phyloP scores from a whole-genome alignment of 2,113 vertebrate genomes.

The Erpornis zantholeuca region DNA sequence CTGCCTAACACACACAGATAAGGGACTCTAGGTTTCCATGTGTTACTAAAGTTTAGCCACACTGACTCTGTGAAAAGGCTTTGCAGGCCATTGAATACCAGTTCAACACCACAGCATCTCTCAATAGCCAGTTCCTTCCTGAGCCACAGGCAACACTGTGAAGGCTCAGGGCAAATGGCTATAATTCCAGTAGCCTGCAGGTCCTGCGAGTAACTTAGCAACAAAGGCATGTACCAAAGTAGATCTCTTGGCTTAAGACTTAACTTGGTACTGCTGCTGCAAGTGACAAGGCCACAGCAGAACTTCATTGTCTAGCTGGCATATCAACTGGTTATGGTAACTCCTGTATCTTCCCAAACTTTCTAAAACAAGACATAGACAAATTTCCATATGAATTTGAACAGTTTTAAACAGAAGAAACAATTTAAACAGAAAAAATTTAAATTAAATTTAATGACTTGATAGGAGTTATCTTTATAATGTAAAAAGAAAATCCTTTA shows the following conservation, averaged over 20 bases:
- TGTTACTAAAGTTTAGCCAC: neutral
- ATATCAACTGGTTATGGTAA: neutral
- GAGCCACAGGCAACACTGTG: neutral
- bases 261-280: neutral
- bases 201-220: neutral
- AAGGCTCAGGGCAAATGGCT: neutral
- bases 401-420: neutral
- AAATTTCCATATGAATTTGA: neutral
- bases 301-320: neutral
- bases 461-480: neutral
- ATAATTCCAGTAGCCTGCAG: neutral
- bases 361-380: neutral
- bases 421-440: neutral
- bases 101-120: neutral
- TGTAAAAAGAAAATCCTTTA: constrained; percentile 20
- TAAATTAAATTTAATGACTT: neutral
- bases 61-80: neutral
- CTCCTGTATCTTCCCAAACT: neutral
- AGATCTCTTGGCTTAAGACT: neutral
- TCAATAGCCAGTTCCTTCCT: neutral
- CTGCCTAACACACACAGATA: neutral
- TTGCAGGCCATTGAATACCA: neutral
- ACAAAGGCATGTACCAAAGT: neutral
- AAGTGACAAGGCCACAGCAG: neutral
- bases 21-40: neutral